Evolutionary conservation across 2,113 vertebrate species (phyloP).

Genomic region (Balaenoptera acutorostrata): DNA sequence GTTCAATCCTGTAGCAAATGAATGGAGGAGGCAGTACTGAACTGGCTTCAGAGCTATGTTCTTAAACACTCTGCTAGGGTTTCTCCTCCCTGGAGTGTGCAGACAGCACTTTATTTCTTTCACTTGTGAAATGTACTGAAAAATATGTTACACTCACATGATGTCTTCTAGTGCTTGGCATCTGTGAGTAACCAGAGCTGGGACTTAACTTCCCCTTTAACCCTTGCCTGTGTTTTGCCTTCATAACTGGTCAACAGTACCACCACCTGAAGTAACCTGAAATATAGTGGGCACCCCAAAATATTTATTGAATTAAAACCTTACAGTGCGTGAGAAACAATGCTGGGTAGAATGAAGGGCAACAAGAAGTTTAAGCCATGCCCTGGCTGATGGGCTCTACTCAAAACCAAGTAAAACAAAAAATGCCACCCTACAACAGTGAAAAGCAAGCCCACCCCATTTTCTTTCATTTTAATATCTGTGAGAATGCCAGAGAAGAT

Average conservation of each 20-base stretch:
- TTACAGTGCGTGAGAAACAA: neutral
- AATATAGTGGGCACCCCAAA: neutral
- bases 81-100: neutral
- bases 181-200: neutral
- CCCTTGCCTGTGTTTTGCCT: neutral
- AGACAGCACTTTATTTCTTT: neutral
- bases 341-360: too few species aligned
- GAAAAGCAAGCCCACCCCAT: neutral
- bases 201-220: neutral
- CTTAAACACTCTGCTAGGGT: neutral
- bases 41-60: neutral
- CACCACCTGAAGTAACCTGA: neutral
- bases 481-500: constrained; percentile 13
- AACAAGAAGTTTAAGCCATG: neutral
- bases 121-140: neutral
- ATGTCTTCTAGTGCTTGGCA: neutral
- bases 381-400: neutral
- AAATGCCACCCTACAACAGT: neutral
- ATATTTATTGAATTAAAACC: neutral
- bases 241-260: neutral
- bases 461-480: neutral
- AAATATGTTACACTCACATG: neutral
- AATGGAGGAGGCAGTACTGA: neutral
- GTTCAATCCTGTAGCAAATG: neutral
- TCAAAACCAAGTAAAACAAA: neutral